Evolutionary conservation across 2,888 invertebrate species (phyloP), one percentile per base, ranked within the genome.

Genomic region (Sylvicola fuscatus): DNA sequence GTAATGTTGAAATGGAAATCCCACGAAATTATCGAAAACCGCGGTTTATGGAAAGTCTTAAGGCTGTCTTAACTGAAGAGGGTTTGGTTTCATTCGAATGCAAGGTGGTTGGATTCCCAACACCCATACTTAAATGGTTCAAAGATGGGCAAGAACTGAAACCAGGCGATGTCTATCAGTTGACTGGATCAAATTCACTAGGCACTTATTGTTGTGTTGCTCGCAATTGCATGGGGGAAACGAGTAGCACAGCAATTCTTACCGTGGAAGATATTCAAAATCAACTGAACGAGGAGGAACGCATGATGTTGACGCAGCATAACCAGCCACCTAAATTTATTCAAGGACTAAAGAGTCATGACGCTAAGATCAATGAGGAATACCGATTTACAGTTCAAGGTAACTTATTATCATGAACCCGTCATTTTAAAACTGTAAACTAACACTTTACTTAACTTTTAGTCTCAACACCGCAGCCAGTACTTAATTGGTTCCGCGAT

Each of bases 1-100:
- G 79, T 52, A 65, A 65, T 40, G 71, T 86, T 37, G 64, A 70
- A 41, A 81, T 86, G 75, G 72, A 76, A 47, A 80, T 84, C 52
- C 89, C 89, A 29, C 83, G 83, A 58, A 87, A 87, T 56, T 89
- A 82, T 51, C 69, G 86, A 44, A 80, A 80, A 51, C 89, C 89
- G 2, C 67, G 83, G 41, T 89, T 89, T 54, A 79, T 89, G 73
- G 89, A 89, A 55, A 82, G 78, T 46, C 64, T 89, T 8, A 81
- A 82, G 56, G 89, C 89, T 7, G 74, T 89, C 31, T 63, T 89
- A 32, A 87, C 89, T 0, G 87, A 89, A 51, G 89, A 89, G 60
- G 89, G 89, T 1, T 60, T 89, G 26, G 89, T 89, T 2, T 87
- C 87, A 1, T 89, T 89, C 50, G 89, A 89, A 51, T 89, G 89